These are phyloP conservation scores for Apodemia zela DNA, from an alignment of 2,888 invertebrate species.

Conservation along the genomic window DNA sequence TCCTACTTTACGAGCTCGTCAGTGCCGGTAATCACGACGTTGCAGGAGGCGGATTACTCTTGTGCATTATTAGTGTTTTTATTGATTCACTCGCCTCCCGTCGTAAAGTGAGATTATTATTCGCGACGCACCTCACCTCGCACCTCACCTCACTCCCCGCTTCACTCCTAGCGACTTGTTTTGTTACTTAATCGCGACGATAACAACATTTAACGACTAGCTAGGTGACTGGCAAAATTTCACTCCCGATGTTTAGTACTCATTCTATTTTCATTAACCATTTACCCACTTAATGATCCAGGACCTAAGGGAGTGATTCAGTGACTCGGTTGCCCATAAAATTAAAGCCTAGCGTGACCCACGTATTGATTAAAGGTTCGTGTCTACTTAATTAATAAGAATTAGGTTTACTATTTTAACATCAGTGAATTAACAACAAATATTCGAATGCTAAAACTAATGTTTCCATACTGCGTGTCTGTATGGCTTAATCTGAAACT, in stretches of 20 bases:
- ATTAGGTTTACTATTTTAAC: constrained; percentile 8
- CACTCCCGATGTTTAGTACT: constrained; percentile 78
- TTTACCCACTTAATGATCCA: constrained; percentile 79
- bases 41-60: constrained; percentile 76
- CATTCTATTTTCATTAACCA: constrained; percentile 81
- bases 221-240: constrained; percentile 80
- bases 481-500: background rate
- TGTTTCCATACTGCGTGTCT: background rate
- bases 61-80: constrained; percentile 81
- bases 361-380: constrained; percentile 28
- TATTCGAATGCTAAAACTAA: background rate
- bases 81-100: constrained; percentile 79
- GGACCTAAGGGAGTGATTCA: constrained; percentile 74
- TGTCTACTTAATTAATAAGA: constrained; percentile 21
- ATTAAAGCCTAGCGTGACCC: constrained; percentile 72
- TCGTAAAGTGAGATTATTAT: constrained; percentile 81
- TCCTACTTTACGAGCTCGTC: constrained; percentile 78
- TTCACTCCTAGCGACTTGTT: constrained; percentile 64
- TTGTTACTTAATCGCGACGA: constrained; percentile 79
- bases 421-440: background rate
- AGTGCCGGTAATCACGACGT: constrained; percentile 72
- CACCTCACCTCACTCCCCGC: constrained; percentile 44
- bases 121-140: constrained; percentile 59
- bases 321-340: constrained; percentile 69
- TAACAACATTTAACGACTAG: constrained; percentile 78